Base-by-base conservation (phyloP, 2,113 vertebrate species). In the Callipepla squamata region DNA sequence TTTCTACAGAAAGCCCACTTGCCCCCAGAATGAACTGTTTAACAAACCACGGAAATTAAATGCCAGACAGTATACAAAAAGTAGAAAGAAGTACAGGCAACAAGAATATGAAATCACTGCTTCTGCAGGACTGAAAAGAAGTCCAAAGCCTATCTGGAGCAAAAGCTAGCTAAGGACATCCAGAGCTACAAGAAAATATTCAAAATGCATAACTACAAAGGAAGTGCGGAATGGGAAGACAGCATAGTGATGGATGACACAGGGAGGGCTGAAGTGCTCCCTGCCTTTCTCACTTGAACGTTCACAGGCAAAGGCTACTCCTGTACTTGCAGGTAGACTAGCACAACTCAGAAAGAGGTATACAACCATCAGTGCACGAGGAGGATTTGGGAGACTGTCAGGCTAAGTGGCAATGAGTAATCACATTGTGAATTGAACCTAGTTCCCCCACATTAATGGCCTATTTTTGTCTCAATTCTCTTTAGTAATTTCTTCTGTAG, bases 271-370 rank as follows among this genome's bases (percentile, higher is more conserved):
- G 3, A 76, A 76, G 30, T 13, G 26, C 1, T 83, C n/a, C 7
- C 25, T 74, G 38, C 16, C 23, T 66, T 73, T 57, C 25, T 65
- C 55, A 32, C 10, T n/a, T 79, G 14, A 2, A 20, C 30, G 38
- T 53, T 34, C 15, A 44, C 4, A 25, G 30, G 40, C 15, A 85
- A 66, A 87, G 8, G 2, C 26, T 82, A 19, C 2, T 73, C 7
- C 55, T 21, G 7, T 11, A 12, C 2, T 47, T 28, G 12, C 14
- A 15, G 0, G 0, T 20, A 13, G 1, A 30, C 3, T 53, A 73
- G 13, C 20, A 59, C 21, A 88, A 45, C 50, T 36, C 13, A 13
- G 53, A 48, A 62, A 48, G 40, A 47, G 30, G 4, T 8, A 80
- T 13, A 11, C 17, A 13, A 30, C 7, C 17, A n/a, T 3, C 34